A percentile compares a stretch with the other conserved stretches of the same genome.
These are phyloP conservation scores for Gallinago undulata DNA, from an alignment of 2,113 vertebrate species.

Conservation along the genomic window DNA sequence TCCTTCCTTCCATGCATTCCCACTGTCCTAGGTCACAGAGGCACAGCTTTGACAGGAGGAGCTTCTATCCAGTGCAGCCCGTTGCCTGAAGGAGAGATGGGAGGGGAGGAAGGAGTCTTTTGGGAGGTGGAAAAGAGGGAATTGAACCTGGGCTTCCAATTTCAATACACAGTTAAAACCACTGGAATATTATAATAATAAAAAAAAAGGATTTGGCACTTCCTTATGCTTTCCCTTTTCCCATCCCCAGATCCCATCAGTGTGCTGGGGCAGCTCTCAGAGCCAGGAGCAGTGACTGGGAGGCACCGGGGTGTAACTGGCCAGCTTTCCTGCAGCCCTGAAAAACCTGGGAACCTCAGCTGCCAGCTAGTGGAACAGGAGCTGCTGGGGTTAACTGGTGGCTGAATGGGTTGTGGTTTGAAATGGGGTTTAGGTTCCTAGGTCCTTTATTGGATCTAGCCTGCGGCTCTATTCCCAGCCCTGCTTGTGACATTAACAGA, in stretches of 20 bases:
- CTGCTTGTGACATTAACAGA: not conserved
- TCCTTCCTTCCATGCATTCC: not conserved
- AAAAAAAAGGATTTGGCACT: not conserved
- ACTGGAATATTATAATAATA: not conserved
- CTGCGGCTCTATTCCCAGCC: constrained; percentile 12
- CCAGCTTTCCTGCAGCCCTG: not conserved
- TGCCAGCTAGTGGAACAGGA: not conserved
- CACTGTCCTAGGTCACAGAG: accelerated
- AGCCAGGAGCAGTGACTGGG: not conserved
- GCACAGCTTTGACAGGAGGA: not conserved
- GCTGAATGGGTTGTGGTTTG: not conserved
- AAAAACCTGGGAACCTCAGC: not conserved
- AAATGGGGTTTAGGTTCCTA: not conserved
- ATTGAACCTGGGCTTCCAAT: not conserved
- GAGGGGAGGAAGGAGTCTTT: not conserved
- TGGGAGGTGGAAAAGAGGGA: not conserved
- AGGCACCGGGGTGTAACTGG: not conserved
- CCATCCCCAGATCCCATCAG: not conserved
- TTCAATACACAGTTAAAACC: not conserved
- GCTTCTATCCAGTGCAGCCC: not conserved
- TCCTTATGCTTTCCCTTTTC: not conserved
- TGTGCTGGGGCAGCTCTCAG: not conserved
- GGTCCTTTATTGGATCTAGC: constrained; percentile 58
- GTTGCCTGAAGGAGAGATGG: not conserved
- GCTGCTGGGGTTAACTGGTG: not conserved